Conservation (phyloP, 64 coral and sea anemone species). For the Pachyseris speciosa region DNA sequence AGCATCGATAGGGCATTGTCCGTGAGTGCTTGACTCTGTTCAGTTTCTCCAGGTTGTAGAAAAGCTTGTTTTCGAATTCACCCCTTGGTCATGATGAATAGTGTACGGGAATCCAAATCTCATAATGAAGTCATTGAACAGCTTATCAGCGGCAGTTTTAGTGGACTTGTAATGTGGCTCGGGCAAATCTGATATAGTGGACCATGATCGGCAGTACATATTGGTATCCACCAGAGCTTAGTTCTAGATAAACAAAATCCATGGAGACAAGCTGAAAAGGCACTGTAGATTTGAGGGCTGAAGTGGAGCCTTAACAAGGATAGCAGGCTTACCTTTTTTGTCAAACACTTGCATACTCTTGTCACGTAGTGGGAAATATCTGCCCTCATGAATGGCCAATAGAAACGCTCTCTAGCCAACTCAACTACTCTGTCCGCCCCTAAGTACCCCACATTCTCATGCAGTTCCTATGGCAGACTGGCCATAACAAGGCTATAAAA, state of each 20-base stretch:
- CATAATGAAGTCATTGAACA: constrained; percentile 23
- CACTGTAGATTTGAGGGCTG: not conserved
- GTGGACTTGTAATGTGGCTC: not conserved
- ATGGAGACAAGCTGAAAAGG: constrained; percentile 19
- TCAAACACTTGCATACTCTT: constrained; percentile 11
- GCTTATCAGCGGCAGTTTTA: not conserved
- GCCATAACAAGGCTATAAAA: too few species aligned
- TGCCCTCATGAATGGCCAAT: constrained; percentile 45
- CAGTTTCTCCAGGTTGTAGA: constrained; percentile 27
- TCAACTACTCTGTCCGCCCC: constrained; percentile 17
- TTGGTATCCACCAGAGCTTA: constrained; percentile 1
- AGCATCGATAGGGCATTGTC: constrained; percentile 22
- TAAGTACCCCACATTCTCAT: constrained; percentile 37
- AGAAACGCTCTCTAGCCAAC: constrained; percentile 28
- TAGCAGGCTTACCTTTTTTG: constrained; percentile 9
- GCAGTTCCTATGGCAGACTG: constrained; percentile 28
- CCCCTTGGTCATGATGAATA: constrained; percentile 10
- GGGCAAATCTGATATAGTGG: constrained; percentile 4
- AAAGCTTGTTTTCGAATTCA: constrained; percentile 15
- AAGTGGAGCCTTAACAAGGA: not conserved
- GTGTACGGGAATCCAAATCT: constrained; percentile 23
- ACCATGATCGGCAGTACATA: constrained; percentile 10
- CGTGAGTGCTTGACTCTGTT: constrained; percentile 1
- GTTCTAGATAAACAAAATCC: constrained; percentile 8
- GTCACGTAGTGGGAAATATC: constrained; percentile 22